Evolutionary conservation across 2,888 invertebrate species (phyloP).

Genomic region (Yponomeuta cagnagella): DNA sequence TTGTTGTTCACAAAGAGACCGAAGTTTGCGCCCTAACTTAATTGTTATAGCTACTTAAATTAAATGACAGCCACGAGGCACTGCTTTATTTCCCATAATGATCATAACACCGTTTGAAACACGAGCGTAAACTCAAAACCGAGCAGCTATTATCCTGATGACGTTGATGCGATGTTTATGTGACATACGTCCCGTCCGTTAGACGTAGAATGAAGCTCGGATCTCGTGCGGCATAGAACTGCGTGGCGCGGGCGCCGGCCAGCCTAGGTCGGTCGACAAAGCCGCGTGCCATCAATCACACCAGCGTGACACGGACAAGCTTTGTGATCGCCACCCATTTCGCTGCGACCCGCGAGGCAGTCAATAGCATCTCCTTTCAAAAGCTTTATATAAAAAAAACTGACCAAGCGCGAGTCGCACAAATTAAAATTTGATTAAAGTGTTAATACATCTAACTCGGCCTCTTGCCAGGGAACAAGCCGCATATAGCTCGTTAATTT

Average conservation of each 20-base stretch:
- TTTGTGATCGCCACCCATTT: slow-evolving; percentile 44
- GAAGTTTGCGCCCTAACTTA: slow-evolving; percentile 1
- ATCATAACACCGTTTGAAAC: background rate
- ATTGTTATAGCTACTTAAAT: background rate
- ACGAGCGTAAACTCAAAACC: background rate
- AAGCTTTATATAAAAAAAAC: background rate
- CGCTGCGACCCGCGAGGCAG: slow-evolving; percentile 30
- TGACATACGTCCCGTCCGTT: background rate
- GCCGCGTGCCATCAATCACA: slow-evolving; percentile 56
- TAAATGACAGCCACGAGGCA: background rate
- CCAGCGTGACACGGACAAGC: slow-evolving; percentile 54
- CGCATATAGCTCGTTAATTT: too few relatives aligned
- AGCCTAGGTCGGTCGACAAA: slow-evolving; percentile 8
- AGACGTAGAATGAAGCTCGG: background rate
- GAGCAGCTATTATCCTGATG: background rate
- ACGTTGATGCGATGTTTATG: slow-evolving; percentile 6
- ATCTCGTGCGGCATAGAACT: too few relatives aligned
- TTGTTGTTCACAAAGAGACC: slow-evolving; percentile 7
- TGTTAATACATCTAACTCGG: too few relatives aligned
- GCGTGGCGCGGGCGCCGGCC: background rate
- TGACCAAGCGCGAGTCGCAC: background rate
- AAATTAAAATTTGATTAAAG: too few relatives aligned
- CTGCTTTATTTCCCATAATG: background rate
- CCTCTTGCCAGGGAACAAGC: too few relatives aligned
- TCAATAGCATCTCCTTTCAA: slow-evolving; percentile 25